These are phyloP conservation scores for Mesitornis unicolor DNA, from an alignment of 2,113 vertebrate species.

Conservation along the genomic window DNA sequence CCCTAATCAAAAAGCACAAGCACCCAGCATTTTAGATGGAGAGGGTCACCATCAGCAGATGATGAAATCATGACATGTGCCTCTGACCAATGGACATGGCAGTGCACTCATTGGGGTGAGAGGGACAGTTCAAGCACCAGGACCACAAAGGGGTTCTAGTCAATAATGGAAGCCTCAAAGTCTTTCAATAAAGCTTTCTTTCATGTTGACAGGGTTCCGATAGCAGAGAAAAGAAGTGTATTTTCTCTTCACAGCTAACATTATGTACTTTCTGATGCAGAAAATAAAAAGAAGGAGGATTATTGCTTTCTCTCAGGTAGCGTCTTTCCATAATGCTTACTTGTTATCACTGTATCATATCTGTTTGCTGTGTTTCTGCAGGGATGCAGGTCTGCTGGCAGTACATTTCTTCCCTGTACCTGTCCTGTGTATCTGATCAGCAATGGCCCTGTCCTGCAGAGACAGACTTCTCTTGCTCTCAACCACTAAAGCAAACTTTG, in stretches of 20 bases:
- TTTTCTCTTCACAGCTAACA: not conserved
- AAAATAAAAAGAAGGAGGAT: not conserved
- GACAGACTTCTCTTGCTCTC: too few relatives aligned
- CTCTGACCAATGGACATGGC: not conserved
- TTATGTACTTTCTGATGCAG: not conserved
- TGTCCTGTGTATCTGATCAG: not conserved
- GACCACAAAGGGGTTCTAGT: not conserved
- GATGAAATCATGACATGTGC: not conserved
- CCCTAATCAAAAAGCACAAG: not conserved
- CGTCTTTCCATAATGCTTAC: not conserved
- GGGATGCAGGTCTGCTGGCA: not conserved
- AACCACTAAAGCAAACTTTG: not conserved
- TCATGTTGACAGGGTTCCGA: not conserved
- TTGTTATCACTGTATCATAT: not conserved
- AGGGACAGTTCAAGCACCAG: not conserved
- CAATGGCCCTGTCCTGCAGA: not conserved
- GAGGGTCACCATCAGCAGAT: not conserved
- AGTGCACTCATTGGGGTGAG: not conserved
- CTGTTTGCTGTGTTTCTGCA: not conserved
- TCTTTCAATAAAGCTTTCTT: not conserved
- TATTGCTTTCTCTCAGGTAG: not conserved
- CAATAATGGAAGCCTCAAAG: not conserved
- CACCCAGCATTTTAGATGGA: not conserved
- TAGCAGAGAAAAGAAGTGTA: not conserved
- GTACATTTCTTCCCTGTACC: not conserved